A percentile compares a stretch with the other conserved stretches of the same genome.
Evolutionary conservation across 2,797 vertebrate genomes (phyloP).

Genomic region (Fistularia tabacaria): DNA sequence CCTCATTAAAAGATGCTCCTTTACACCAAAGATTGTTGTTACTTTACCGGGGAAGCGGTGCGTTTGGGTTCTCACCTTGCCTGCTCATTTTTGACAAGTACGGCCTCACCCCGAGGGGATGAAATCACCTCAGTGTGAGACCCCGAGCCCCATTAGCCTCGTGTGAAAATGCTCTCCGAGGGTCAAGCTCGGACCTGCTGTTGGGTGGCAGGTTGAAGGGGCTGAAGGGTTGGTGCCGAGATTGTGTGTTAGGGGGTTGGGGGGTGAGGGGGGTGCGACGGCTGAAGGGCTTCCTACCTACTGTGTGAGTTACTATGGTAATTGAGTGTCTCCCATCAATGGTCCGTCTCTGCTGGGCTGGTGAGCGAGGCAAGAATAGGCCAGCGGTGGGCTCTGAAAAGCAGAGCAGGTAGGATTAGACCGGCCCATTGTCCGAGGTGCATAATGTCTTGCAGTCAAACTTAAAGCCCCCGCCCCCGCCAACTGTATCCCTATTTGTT

Average conservation of each 20-base stretch:
- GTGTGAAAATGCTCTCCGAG: constrained; percentile 54
- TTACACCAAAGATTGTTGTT: too few species aligned
- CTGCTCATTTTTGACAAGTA: too few species aligned
- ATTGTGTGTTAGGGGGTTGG: constrained; percentile 46
- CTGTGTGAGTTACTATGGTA: constrained; percentile 96
- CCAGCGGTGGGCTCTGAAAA: constrained; percentile 89
- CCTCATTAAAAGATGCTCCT: too few species aligned
- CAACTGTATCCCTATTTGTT: constrained; percentile 34
- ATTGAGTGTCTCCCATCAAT: constrained; percentile 90
- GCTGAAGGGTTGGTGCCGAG: constrained; percentile 49
- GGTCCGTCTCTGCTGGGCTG: constrained; percentile 87
- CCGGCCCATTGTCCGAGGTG: constrained; percentile 89
- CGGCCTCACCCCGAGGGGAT: constrained; percentile 6
- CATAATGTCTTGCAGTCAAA: constrained; percentile 95
- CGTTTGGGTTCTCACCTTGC: too few species aligned
- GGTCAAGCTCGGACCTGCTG: constrained; percentile 59
- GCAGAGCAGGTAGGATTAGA: constrained; percentile 98
- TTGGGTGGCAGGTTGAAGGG: constrained; percentile 32
- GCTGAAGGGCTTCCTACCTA: constrained; percentile 58
- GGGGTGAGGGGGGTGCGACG: too few species aligned
- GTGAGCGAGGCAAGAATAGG: constrained; percentile 86
- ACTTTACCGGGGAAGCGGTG: too few species aligned
- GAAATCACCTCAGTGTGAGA: constrained; percentile 12
- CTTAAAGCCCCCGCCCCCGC: constrained; percentile 91
- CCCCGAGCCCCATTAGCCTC: constrained; percentile 16